These are phyloP conservation scores for Callionymus lyra DNA, from an alignment of 2,113 vertebrate genomes.

Conservation along the genomic window DNA sequence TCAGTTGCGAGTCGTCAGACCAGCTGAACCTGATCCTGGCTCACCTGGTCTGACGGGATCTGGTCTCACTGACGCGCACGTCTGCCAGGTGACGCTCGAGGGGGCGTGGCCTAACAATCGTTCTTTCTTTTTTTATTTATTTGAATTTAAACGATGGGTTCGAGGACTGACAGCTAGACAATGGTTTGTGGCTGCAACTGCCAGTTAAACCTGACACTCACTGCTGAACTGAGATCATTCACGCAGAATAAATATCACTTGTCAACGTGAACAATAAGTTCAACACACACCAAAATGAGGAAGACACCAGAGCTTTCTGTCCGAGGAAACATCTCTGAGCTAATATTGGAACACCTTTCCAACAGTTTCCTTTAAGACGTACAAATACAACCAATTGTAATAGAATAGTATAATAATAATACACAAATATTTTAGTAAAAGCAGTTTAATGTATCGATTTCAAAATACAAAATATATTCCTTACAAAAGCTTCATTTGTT, in stretches of 20 bases:
- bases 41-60: conserved; percentile 39
- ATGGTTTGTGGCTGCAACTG: background rate
- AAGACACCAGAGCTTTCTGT: conserved; percentile 19
- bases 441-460: too few relatives aligned
- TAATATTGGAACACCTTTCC: conserved; percentile 12
- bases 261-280: background rate
- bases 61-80: conserved; percentile 30
- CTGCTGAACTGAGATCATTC: too few relatives aligned
- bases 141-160: conserved; percentile 31
- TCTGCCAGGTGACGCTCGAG: conserved; percentile 20
- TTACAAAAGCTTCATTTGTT: too few relatives aligned
- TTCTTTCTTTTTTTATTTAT: background rate
- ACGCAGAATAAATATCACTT: background rate
- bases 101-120: conserved; percentile 21
- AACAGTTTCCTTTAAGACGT: too few relatives aligned
- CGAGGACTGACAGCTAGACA: background rate
- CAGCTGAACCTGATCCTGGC: conserved; percentile 32
- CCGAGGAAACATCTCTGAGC: conserved; percentile 16
- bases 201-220: too few relatives aligned
- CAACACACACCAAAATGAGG: conserved; percentile 3
- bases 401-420: too few relatives aligned
- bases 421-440: too few relatives aligned
- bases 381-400: too few relatives aligned
- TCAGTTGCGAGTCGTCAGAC: conserved; percentile 36
- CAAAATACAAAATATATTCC: too few relatives aligned